Base-by-base conservation (phyloP, 1,140 invertebrate species). In the Drosophila ambigua region DNA sequence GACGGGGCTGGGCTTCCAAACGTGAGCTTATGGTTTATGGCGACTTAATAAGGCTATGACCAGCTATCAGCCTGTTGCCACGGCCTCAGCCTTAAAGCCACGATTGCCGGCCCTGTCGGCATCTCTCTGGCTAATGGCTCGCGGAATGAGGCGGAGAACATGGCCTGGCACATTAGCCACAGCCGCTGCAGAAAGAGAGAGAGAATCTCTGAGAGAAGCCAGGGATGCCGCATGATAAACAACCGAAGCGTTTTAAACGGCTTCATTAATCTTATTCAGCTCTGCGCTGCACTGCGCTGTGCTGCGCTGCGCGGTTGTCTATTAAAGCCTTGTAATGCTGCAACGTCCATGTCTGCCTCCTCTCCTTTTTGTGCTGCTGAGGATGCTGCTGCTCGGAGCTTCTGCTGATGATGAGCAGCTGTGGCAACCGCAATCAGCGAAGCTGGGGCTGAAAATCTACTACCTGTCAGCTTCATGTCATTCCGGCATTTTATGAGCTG, bases 231-330 rank as follows among this genome's bases (percentile, higher is more conserved):
- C 79, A 88, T 88, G 83, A 88, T 88, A 88, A 88, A 88, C 83
- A 88, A 88, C 84, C 83, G 77, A 88, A 88, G 83, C 83, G 83
- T 88, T 88, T 88, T 88, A 88, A 88, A 88, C 83, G 83, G 83
- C 83, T 88, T 88, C 83, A 88, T 88, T 88, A 88, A 88, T 88
- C 83, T 88, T 88, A 88, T 88, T 88, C 83, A 88, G 76, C 76
- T 82, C 71, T 77, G 64, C 55, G 84, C 82, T 87, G 69, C 63
- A 77, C 77, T 76, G 63, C 45, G 83, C 82, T 81, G 74, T 4
- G 11, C 82, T 87, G 74, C 11, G 11, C 35, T 39, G 35, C 35
- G 35, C 66, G 82, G 73, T 88, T 88, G 83, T 83, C 84, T 88
- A 89, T 88, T 88, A 89, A 88, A 79, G 82, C 65, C 82, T 82